A percentile compares a stretch with the other conserved stretches of the same genome.
phyloP scores from a whole-genome alignment of 1,140 invertebrate genomes.

The Centruroides sculpturatus region DNA sequence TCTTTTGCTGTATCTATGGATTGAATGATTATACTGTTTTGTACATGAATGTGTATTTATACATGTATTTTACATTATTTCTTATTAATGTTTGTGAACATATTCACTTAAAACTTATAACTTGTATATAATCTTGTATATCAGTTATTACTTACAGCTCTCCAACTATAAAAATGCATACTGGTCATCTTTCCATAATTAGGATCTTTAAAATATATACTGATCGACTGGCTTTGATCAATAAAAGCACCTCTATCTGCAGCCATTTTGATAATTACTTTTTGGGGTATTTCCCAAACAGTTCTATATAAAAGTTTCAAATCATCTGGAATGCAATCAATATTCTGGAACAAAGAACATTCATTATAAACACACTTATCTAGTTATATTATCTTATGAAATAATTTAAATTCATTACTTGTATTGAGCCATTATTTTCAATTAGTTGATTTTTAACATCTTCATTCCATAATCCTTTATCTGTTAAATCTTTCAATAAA shows the following conservation, averaged over 20 bases:
- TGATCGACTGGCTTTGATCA: conserved; percentile 95
- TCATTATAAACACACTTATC: no score
- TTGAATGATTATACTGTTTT: no score
- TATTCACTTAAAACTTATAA: no score
- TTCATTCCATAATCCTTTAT: conserved; percentile 79
- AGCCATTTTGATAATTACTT: conserved; percentile 87
- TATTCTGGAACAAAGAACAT: conserved; percentile 39
- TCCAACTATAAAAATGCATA: conserved; percentile 98
- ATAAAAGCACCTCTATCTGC: conserved; percentile 94
- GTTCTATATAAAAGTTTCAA: conserved; percentile 90
- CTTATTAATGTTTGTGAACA: no score
- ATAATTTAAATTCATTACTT: conserved; percentile 28
- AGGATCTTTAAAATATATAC: conserved; percentile 88
- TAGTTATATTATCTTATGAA: not conserved
- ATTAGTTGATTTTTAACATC: conserved; percentile 94
- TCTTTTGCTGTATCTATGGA: no score
- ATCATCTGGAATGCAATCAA: conserved; percentile 71
- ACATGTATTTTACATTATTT: no score
- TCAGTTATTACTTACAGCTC: conserved; percentile 42
- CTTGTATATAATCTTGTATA: no score
- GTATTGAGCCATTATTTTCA: conserved; percentile 80
- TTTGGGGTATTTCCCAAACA: conserved; percentile 96
- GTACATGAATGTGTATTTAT: no score
- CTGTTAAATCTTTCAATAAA: conserved; percentile 80
- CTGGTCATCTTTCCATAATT: conserved; percentile 86